phyloP scores from a whole-genome alignment of 2,888 invertebrate genomes.

The Odontothrips loti region DNA sequence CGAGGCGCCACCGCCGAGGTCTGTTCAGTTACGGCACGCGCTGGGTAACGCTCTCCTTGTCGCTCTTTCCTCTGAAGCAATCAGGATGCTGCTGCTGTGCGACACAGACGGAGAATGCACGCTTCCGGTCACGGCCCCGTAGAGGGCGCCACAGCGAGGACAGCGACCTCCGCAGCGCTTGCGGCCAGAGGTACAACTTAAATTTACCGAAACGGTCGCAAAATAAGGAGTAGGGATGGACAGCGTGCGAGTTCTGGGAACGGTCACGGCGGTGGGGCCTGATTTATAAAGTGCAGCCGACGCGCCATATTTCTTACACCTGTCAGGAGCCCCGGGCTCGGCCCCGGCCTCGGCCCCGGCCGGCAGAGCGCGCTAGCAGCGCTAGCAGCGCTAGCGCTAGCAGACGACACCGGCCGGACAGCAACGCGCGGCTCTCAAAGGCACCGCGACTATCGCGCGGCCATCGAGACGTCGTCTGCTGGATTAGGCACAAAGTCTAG shows the following conservation, averaged over 20 bases:
- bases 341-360: not conserved
- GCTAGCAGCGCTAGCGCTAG: not conserved
- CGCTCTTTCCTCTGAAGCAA: too few species aligned
- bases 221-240: conserved; percentile 5
- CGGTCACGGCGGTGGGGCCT: not conserved
- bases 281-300: conserved; percentile 22
- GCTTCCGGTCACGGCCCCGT: too few species aligned
- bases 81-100: too few species aligned
- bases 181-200: not conserved
- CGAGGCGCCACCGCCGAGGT: too few species aligned
- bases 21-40: too few species aligned
- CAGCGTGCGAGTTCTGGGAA: conserved; percentile 21
- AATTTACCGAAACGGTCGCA: conserved; percentile 26
- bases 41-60: too few species aligned
- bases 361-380: not conserved
- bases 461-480: not conserved
- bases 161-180: not conserved
- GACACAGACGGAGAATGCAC: too few species aligned
- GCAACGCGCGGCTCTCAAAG: not conserved
- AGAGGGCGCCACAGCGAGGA: not conserved
- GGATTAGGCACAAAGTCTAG: not conserved
- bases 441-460: not conserved
- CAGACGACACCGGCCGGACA: conserved; percentile 3
- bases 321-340: not conserved
- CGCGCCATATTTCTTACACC: conserved; percentile 22